Base-by-base conservation (phyloP, 1,140 invertebrate species). In the Tetragnatha versicolor region DNA sequence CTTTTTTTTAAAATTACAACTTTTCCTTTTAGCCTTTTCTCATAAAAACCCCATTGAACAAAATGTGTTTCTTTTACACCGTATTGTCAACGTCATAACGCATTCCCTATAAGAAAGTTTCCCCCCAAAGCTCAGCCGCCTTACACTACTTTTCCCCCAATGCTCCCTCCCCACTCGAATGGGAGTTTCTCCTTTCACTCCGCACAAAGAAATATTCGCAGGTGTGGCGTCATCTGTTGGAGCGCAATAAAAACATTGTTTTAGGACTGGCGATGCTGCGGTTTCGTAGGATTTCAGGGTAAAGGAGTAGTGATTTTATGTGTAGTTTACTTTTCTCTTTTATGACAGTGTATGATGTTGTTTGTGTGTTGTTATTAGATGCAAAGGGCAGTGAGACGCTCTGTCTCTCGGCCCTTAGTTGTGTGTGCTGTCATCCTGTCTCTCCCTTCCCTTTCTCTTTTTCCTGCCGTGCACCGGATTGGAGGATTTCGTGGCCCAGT, bases 391-490 rank as follows among this genome's bases (percentile, higher is more conserved):
- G 42, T n/a, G n/a, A 45, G 7, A 9, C 17, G 39, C 39, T 45
- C 17, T 17, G 17, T 17, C 39, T 45, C 7, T 45, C 17, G n/a
- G 20, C 35, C 55, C 35, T 20, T 68, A 25, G 33, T 53, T 70
- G 22, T 27, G 45, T 69, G 31, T 69, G 7, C 27, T 70, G 45
- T 53, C 27, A 53, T 55, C 55, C 47, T 47, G 17, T 79, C 39
- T 69, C 55, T 68, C 53, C 65, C 45, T 68, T 66, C 49, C 76
- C 39, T 79, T 79, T 69, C 47, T 78, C 65, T 78, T 58, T 60
- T 79, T 79, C 65, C 63, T 79, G 76, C 49, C 63, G 76, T 79
- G 76, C 76, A 79, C 63, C 76, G 76, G 76, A 79, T 79, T 79
- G 76, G 65, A 79, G 60, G 45, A 65, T 39, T 61, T 51, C 61